phyloP scores from a whole-genome alignment of 2,888 invertebrate genomes.

The Rhopalosiphum nymphaeae region DNA sequence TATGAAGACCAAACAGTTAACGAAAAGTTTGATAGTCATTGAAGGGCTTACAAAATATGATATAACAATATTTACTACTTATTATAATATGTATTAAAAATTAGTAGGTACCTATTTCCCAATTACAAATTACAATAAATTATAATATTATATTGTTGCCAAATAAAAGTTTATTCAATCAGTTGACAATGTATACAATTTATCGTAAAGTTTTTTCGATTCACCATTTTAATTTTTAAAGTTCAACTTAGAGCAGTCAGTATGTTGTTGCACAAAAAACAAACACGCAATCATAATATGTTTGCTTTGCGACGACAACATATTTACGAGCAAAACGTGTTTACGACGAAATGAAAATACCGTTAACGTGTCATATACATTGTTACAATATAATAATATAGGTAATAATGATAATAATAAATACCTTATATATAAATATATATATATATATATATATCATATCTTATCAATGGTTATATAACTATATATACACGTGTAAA shows the following conservation, averaged over 20 bases:
- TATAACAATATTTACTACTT: too few relatives aligned
- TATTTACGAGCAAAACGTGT: conserved; percentile 20
- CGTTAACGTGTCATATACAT: background rate
- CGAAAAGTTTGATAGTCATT: background rate
- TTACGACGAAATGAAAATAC: background rate
- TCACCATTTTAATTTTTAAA: background rate
- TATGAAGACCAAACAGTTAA: background rate
- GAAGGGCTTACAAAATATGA: background rate
- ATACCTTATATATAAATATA: background rate
- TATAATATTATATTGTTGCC: background rate
- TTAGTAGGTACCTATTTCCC: background rate
- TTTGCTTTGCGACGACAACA: background rate
- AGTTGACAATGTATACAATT: background rate
- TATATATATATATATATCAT: background rate
- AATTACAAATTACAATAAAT: background rate
- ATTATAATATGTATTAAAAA: background rate
- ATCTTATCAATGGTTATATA: too few relatives aligned
- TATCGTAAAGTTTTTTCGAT: background rate
- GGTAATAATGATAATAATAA: background rate
- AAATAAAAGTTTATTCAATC: background rate
- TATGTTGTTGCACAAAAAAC: background rate
- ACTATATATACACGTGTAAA: background rate
- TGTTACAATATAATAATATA: background rate
- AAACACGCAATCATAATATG: background rate
- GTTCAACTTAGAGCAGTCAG: background rate